Conservation (phyloP, 2,797 vertebrate genomes). For the Macropus fuliginosus region DNA sequence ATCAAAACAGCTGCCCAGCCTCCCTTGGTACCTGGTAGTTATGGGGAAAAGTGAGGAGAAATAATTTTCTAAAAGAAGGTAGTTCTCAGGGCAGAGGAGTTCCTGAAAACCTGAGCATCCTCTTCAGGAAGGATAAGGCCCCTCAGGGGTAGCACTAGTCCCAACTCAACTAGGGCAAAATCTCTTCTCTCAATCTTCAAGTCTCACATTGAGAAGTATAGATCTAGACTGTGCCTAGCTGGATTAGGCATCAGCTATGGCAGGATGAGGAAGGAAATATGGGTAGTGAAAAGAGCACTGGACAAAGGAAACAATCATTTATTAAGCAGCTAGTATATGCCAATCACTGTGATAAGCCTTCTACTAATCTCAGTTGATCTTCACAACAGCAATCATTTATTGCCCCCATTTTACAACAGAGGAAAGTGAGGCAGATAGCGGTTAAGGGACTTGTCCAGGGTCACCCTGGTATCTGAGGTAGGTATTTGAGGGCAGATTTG, state of each 20-base stretch:
- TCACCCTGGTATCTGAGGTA: not conserved
- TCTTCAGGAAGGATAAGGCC: not conserved
- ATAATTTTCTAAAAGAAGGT: not conserved
- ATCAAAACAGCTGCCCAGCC: not conserved
- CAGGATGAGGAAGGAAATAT: not conserved
- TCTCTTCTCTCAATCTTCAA: not conserved
- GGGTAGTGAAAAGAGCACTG: not conserved
- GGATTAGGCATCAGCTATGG: not conserved
- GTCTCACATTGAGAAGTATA: not conserved
- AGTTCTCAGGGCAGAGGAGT: not conserved
- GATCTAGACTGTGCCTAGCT: not conserved
- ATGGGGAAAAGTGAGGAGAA: not conserved
- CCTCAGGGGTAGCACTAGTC: not conserved
- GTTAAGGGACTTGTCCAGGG: not conserved
- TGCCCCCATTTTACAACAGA: not conserved
- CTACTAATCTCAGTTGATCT: not conserved
- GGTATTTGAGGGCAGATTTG: not conserved
- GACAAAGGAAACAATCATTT: too few species aligned
- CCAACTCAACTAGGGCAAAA: not conserved
- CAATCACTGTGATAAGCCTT: not conserved
- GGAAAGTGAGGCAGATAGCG: not conserved
- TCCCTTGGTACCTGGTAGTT: not conserved
- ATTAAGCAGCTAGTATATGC: too few species aligned
- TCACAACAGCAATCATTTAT: not conserved
- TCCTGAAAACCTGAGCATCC: not conserved